A percentile compares a stretch with the other conserved stretches of the same genome.
These are phyloP conservation scores for Sebastes taczanowskii DNA, from an alignment of 2,797 vertebrate genomes.

Conservation along the genomic window DNA sequence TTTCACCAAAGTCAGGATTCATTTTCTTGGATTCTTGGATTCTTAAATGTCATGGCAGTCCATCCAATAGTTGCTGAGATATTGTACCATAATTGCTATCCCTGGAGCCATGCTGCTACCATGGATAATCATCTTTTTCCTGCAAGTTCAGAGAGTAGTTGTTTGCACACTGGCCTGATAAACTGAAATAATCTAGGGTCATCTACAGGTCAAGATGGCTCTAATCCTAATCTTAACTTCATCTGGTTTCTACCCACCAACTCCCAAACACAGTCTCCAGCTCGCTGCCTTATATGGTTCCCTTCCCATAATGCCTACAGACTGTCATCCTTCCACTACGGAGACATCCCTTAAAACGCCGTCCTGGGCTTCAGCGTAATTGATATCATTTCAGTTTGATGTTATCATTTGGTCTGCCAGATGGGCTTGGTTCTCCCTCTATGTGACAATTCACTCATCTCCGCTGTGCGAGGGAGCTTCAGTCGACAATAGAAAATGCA, in stretches of 20 bases:
- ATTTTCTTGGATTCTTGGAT: too few species aligned
- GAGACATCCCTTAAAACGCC: constrained; percentile 23
- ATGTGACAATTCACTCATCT: constrained; percentile 16
- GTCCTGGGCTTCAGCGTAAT: constrained; percentile 9
- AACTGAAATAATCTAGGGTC: neutral
- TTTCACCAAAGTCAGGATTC: too few species aligned
- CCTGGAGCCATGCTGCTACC: neutral
- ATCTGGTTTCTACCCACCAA: neutral
- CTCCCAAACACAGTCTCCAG: neutral
- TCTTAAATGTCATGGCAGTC: neutral
- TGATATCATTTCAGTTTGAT: constrained; percentile 41
- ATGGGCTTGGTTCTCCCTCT: constrained; percentile 15
- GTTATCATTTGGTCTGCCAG: constrained; percentile 40
- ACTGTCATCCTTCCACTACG: neutral
- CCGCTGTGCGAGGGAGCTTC: neutral
- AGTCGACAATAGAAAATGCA: neutral
- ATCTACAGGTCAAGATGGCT: neutral
- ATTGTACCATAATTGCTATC: neutral
- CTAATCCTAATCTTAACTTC: constrained; percentile 42
- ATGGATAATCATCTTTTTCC: neutral
- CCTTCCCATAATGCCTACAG: constrained; percentile 6
- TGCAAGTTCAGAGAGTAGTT: neutral
- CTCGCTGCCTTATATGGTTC: constrained; percentile 1
- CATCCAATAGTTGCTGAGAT: neutral
- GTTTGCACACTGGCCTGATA: neutral